Conservation (phyloP, 2,888 invertebrate genomes). For the Sisyra terminalis region DNA sequence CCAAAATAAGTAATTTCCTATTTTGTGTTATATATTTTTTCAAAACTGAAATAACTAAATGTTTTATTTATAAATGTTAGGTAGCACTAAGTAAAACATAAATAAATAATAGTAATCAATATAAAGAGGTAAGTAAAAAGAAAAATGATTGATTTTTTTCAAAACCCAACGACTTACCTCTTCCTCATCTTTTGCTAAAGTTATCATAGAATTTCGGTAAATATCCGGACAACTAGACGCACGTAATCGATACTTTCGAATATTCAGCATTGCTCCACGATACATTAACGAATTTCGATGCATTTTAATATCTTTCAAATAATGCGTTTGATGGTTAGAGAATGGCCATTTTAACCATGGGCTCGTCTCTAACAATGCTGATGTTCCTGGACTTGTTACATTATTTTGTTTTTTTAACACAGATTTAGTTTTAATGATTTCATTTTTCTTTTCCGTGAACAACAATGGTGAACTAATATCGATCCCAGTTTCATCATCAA, state of each 20-base stretch:
- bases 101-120: too few relatives aligned
- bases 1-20: too few relatives aligned
- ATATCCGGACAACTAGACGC: slow-evolving; percentile 89
- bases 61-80: too few relatives aligned
- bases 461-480: slow-evolving; percentile 9
- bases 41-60: too few relatives aligned
- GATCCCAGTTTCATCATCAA: slow-evolving; percentile 5
- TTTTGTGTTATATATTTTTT: too few relatives aligned
- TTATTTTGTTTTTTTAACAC: background rate
- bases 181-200: slow-evolving; percentile 55
- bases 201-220: slow-evolving; percentile 76
- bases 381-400: background rate
- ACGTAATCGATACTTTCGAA: slow-evolving; percentile 60
- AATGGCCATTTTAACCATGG: slow-evolving; percentile 36
- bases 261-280: slow-evolving; percentile 70
- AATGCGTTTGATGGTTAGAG: slow-evolving; percentile 39
- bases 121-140: too few relatives aligned
- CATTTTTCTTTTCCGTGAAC: slow-evolving; percentile 12
- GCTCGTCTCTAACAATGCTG: slow-evolving; percentile 19
- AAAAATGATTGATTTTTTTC: too few relatives aligned
- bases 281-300: slow-evolving; percentile 74
- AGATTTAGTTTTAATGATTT: background rate
- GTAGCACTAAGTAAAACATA: too few relatives aligned
- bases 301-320: slow-evolving; percentile 51
- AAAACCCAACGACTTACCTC: too few relatives aligned